Evolutionary conservation across 2,797 vertebrate genomes (phyloP).

Genomic region (Apogon hyalosoma): DNA sequence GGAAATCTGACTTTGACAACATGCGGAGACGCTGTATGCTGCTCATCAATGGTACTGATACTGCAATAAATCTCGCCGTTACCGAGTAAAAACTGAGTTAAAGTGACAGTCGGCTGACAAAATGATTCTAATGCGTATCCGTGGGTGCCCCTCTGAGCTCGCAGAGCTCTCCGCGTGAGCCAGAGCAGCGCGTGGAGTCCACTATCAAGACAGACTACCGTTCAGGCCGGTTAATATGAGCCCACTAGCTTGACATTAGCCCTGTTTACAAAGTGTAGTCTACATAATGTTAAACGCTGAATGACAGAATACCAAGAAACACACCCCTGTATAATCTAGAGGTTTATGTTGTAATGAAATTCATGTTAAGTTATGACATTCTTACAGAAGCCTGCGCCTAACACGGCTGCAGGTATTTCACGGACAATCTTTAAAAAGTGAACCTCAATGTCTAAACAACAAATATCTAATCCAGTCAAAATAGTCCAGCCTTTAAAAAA

Average conservation of each 20-base stretch:
- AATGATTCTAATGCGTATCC: slow-evolving; percentile 1
- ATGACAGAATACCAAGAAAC: slow-evolving; percentile 15
- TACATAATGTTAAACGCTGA: not conserved
- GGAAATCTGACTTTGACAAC: slow-evolving; percentile 2
- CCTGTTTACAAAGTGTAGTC: not conserved
- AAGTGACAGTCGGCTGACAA: slow-evolving; percentile 1
- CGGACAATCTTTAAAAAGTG: not conserved
- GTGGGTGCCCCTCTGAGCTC: not conserved
- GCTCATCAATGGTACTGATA: not conserved
- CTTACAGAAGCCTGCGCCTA: not conserved
- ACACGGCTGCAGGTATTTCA: not conserved
- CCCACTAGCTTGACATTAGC: not conserved
- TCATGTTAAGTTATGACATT: not conserved
- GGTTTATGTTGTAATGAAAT: not conserved
- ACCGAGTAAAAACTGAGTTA: not conserved
- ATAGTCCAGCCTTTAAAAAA: slow-evolving; percentile 30
- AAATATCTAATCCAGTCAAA: slow-evolving; percentile 23
- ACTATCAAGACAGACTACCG: not conserved
- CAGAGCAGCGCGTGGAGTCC: slow-evolving; percentile 19
- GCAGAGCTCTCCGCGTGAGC: slow-evolving; percentile 22
- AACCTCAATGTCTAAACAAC: slow-evolving; percentile 14
- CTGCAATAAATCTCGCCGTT: not conserved
- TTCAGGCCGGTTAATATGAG: slow-evolving; percentile 10
- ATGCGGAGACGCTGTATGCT: not conserved
- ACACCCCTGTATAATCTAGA: not conserved